Conservation (phyloP, 2,113 vertebrate genomes). For the Toxotes chatareus region DNA sequence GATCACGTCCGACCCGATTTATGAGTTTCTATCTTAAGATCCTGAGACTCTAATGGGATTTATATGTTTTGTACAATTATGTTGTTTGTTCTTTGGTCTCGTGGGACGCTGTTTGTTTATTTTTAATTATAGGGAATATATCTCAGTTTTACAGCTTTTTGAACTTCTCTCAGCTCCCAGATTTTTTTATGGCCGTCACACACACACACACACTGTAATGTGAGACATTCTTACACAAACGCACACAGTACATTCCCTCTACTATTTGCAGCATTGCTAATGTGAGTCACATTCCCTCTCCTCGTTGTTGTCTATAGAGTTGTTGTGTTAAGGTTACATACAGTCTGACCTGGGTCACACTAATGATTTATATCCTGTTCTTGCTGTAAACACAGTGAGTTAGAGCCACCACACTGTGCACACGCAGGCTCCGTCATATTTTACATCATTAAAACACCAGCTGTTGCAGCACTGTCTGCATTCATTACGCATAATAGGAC, state of each 20-base stretch:
- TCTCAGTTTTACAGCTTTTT: conserved; percentile 30
- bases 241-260: not conserved
- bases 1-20: conserved; percentile 59
- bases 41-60: conserved; percentile 46
- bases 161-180: not conserved
- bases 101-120: conserved; percentile 54
- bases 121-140: conserved; percentile 49
- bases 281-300: conserved; percentile 47
- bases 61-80: conserved; percentile 50
- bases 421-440: conserved; percentile 42
- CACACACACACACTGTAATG: not conserved
- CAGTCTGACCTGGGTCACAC: conserved; percentile 47
- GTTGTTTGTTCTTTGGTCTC: conserved; percentile 57
- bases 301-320: conserved; percentile 1
- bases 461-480: conserved; percentile 62
- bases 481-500: conserved; percentile 65
- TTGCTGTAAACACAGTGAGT: conserved; percentile 53
- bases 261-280: conserved; percentile 42
- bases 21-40: conserved; percentile 58
- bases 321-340: conserved; percentile 28
- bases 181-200: not conserved
- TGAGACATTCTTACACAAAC: not conserved
- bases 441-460: conserved; percentile 72
- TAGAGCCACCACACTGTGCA: conserved; percentile 40
- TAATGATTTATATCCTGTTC: conserved; percentile 57